Evolutionary conservation across 2,888 invertebrate species (phyloP), one percentile per base, ranked within the genome.

Genomic region (Onchidella celtica): DNA sequence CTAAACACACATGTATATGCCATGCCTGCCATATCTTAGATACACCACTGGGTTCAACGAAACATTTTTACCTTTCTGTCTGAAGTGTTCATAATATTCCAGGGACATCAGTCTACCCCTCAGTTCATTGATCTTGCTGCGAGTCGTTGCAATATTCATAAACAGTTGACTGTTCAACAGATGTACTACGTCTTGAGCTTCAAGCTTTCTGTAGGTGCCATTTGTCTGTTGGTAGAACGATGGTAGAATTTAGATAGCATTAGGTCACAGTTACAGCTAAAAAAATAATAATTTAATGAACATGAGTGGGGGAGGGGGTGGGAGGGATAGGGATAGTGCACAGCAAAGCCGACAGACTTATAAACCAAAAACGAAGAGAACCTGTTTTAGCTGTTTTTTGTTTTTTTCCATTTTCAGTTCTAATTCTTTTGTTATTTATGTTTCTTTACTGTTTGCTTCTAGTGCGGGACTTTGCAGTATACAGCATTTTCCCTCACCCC

Each of bases 131-230:
- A 94, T 93, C 21, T 95, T 94, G 63, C 94, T 94, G 24, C 95
- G 94, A 1, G 95, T 95, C 0, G 95, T 85, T 24, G 83, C 95
- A 24, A 97, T 96, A 90, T 96, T 96, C 0, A 97, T 95, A 27
- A 95, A 96, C 32, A 97, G 94, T 86, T 97, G 96, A 0, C 97
- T 97, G 76, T 95, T 95, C 91, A 97, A 97, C 34, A 98, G 93
- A 0, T 97, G 96, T 87, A 97, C 97, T 68, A 97, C 94, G 2
- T 97, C 96, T 85, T 96, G 95, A 0, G 97, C 97, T 66, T 96
- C 96, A 3, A 97, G 95, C 85, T 96, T 95, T 29, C 96, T 96
- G 57, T 97, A 93, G 0, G 96, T 96, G 3, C 97, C 97, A 85
- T 96, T 96, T 0, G 95, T 95, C 93, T 91, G 82, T 1, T 79